phyloP scores from a whole-genome alignment of 2,797 vertebrate species.

The Choloepus didactylus region DNA sequence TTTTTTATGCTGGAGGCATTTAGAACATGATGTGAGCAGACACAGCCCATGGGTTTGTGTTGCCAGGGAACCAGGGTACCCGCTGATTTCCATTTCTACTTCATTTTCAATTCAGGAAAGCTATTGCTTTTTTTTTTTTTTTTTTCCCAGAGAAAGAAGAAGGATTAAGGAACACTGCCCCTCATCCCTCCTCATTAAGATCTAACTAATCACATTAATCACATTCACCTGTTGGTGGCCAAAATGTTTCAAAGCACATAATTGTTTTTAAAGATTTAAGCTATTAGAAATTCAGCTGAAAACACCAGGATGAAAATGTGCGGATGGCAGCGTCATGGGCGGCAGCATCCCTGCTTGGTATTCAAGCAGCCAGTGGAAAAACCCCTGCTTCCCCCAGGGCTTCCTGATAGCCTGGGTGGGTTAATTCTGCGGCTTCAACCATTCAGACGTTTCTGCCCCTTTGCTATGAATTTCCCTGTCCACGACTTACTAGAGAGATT shows the following conservation, averaged over 20 bases:
- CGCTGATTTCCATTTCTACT: constrained; percentile 53
- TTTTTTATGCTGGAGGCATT: background rate
- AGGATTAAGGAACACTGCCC: background rate
- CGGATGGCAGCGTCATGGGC: background rate
- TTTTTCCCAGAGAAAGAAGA: background rate
- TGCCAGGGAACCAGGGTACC: constrained; percentile 71
- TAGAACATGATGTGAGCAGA: background rate
- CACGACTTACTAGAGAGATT: background rate
- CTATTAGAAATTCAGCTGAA: background rate
- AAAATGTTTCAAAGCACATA: constrained; percentile 14
- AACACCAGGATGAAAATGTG: background rate
- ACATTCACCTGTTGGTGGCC: constrained; percentile 13
- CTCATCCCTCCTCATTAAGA: background rate
- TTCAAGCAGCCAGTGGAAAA: background rate
- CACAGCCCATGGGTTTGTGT: background rate
- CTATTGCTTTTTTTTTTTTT: background rate
- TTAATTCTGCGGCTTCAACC: background rate
- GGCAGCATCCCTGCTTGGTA: background rate
- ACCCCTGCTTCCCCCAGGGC: rapidly evolving
- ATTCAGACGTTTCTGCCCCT: background rate
- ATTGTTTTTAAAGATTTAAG: constrained; percentile 27
- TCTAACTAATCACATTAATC: constrained; percentile 2
- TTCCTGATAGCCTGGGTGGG: background rate
- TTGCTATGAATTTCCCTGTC: background rate
- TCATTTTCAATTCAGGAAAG: constrained; percentile 60